Evolutionary conservation across 1,140 invertebrate species (phyloP).

Genomic region (Capitella teleta): DNA sequence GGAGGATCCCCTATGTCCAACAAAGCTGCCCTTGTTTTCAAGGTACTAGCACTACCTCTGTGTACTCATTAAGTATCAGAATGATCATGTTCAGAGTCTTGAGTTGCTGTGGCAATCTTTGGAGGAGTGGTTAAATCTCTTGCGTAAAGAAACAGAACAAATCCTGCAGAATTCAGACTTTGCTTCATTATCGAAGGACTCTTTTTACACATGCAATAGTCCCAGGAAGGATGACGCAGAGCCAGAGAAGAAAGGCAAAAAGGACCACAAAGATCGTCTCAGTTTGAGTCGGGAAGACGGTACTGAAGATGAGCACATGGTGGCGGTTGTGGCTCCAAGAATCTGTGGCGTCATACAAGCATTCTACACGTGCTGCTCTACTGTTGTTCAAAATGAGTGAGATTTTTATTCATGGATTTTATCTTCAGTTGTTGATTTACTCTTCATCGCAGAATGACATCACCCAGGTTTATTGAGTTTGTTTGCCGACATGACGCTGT

Average conservation of each 20-base stretch:
- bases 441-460: constrained; percentile 18
- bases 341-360: constrained; percentile 29
- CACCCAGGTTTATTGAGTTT: constrained; percentile 25
- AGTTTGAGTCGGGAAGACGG: neutral
- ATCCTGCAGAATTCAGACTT: constrained; percentile 20
- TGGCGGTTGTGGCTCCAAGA: constrained; percentile 21
- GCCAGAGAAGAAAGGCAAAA: neutral
- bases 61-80: no score
- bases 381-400: constrained; percentile 15
- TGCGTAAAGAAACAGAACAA: no score
- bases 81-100: no score
- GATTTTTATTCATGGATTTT: no score
- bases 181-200: neutral
- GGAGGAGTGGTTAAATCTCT: constrained; percentile 29
- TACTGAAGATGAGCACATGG: constrained; percentile 14
- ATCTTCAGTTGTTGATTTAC: neutral
- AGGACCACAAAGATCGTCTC: neutral
- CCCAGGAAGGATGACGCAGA: neutral
- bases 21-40: constrained; percentile 16
- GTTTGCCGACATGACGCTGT: constrained; percentile 19
- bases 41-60: no score
- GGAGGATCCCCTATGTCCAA: constrained; percentile 10
- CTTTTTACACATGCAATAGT: no score
- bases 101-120: constrained; percentile 26
- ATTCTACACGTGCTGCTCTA: constrained; percentile 26